Conservation (phyloP, 2,113 vertebrate genomes). For the Globicephala melas region DNA sequence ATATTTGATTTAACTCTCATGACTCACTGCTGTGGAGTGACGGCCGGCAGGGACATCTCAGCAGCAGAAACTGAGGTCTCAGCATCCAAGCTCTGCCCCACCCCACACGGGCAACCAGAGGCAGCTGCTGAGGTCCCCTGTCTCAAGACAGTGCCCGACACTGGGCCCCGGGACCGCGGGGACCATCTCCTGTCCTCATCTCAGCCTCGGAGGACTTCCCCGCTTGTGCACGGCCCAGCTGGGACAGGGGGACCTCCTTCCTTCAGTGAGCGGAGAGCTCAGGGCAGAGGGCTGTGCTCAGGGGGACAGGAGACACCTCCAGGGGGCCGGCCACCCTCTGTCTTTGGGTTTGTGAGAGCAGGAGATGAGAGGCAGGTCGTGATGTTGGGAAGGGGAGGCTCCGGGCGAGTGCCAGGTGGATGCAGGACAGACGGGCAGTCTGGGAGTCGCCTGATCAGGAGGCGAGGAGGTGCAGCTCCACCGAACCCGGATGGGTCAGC, state of each 20-base stretch:
- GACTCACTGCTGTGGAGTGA: neutral
- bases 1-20: neutral
- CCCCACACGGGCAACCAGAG: neutral
- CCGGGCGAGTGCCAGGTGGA: accelerated
- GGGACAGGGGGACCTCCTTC: too few species aligned
- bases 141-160: neutral
- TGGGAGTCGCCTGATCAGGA: accelerated
- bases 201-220: neutral
- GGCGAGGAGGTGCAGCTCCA: too few species aligned
- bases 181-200: accelerated
- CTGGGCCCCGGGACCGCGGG: accelerated
- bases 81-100: accelerated
- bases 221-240: neutral
- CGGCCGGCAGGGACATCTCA: neutral
- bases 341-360: accelerated
- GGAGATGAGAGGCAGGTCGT: neutral
- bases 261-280: neutral
- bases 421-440: neutral
- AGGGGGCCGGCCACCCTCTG: neutral
- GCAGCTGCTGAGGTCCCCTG: accelerated
- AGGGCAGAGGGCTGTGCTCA: neutral
- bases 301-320: neutral
- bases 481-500: neutral
- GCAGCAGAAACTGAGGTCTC: neutral
- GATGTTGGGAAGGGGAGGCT: accelerated